Conservation (phyloP, 2,888 invertebrate genomes). For the Drosophila kanekoi region DNA sequence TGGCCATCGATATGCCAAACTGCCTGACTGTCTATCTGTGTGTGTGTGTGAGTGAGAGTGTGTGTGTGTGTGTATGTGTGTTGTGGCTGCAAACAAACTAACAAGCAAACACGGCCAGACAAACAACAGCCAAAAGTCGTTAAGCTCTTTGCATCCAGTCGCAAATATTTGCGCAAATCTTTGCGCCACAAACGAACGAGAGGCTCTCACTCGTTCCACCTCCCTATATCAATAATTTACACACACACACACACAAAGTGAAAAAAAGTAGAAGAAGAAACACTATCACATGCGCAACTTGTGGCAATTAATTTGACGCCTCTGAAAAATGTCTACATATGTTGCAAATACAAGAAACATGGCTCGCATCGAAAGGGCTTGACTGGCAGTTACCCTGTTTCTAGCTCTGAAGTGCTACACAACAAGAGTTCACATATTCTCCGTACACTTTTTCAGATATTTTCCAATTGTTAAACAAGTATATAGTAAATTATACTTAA, state of each 20-base stretch:
- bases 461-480: too few relatives aligned
- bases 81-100: conserved; percentile 39
- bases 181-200: conserved; percentile 28
- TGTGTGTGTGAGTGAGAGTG: conserved; percentile 17
- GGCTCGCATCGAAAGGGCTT: neutral
- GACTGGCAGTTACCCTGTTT: neutral
- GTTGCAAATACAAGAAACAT: conserved; percentile 29
- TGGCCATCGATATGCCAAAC: conserved; percentile 32
- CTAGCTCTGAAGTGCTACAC: neutral
- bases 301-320: conserved; percentile 74
- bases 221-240: conserved; percentile 46
- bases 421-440: too few relatives aligned
- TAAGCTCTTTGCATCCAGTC: conserved; percentile 54
- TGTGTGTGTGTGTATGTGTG: conserved; percentile 20
- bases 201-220: conserved; percentile 9
- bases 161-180: conserved; percentile 66
- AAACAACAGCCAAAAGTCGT: conserved; percentile 58
- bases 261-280: conserved; percentile 29
- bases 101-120: conserved; percentile 44
- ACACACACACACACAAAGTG: conserved; percentile 21
- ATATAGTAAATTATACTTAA: too few relatives aligned
- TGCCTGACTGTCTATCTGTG: conserved; percentile 2
- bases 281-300: conserved; percentile 39
- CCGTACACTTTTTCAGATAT: too few relatives aligned
- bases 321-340: conserved; percentile 44